A percentile compares a stretch with the other conserved stretches of the same genome.
phyloP scores from a whole-genome alignment of 2,888 invertebrate genomes.

The Melanotus villosus region DNA sequence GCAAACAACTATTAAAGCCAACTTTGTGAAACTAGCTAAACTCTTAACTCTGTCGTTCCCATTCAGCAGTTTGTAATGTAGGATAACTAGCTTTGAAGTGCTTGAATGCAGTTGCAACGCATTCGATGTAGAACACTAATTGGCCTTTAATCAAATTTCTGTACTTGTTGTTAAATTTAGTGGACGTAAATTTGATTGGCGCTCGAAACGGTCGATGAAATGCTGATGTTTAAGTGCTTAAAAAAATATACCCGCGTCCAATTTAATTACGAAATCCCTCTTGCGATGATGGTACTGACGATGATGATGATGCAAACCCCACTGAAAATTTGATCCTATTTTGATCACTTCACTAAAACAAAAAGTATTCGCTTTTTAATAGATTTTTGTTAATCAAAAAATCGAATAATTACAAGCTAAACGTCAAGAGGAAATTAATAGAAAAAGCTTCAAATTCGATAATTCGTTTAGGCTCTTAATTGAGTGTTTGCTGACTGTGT shows the following conservation, averaged over 20 bases:
- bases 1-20: conserved; percentile 26
- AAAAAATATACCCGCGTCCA: background rate
- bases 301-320: no score
- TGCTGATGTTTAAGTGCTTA: background rate
- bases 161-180: conserved; percentile 24
- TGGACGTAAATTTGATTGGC: conserved; percentile 1
- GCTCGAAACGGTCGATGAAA: background rate
- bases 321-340: no score
- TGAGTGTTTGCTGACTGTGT: conserved; percentile 20
- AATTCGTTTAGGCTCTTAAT: conserved; percentile 4
- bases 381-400: no score
- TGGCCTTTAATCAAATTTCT: conserved; percentile 33
- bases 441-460: background rate
- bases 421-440: background rate
- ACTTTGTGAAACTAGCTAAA: conserved; percentile 25
- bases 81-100: conserved; percentile 28
- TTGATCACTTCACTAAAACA: no score
- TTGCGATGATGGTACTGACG: no score
- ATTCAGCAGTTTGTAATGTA: conserved; percentile 10
- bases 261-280: background rate
- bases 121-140: conserved; percentile 18
- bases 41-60: conserved; percentile 17
- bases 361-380: no score
- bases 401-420: background rate
- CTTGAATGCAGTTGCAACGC: conserved; percentile 27